Conservation (phyloP, 2,888 invertebrate species). For the Chrysodeixis includens region DNA sequence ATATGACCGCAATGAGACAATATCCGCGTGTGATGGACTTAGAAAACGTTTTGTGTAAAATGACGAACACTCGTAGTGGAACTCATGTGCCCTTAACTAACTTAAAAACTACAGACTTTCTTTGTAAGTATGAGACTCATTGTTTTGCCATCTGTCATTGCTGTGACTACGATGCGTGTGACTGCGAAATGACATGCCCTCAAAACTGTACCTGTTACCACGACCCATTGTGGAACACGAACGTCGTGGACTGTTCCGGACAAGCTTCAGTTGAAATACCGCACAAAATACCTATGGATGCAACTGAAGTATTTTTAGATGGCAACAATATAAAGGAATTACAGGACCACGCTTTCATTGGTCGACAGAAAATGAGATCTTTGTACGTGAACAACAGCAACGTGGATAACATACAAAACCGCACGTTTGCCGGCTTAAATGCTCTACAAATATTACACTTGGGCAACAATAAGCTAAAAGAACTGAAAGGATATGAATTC, state of each 20-base stretch:
- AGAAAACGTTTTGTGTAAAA: conserved; percentile 96
- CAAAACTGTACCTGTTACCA: conserved; percentile 98
- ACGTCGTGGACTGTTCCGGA: conserved; percentile 97
- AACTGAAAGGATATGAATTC: conserved; percentile 95
- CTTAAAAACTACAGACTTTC: conserved; percentile 94
- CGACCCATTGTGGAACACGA: conserved; percentile 97
- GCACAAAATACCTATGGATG: conserved; percentile 97
- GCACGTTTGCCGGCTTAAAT: conserved; percentile 96
- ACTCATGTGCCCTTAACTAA: conserved; percentile 93
- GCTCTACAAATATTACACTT: conserved; percentile 94
- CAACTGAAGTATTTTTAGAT: conserved; percentile 97
- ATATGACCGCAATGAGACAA: conserved; percentile 94
- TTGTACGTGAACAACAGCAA: conserved; percentile 96
- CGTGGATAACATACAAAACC: conserved; percentile 95
- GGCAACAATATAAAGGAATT: conserved; percentile 96
- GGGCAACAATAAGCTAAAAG: conserved; percentile 94
- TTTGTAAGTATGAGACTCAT: conserved; percentile 97
- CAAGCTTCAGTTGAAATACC: conserved; percentile 94
- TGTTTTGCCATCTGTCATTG: conserved; percentile 98
- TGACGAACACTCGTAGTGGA: conserved; percentile 95
- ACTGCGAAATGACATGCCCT: conserved; percentile 99
- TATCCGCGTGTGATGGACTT: conserved; percentile 97
- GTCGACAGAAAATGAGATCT: conserved; percentile 95
- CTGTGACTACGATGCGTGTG: conserved; percentile 98
- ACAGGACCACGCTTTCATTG: conserved; percentile 96